A percentile compares a stretch with the other conserved stretches of the same genome.
These are phyloP conservation scores for Listrodromus nycthemerus DNA, from an alignment of 2,888 invertebrate genomes.

Conservation along the genomic window DNA sequence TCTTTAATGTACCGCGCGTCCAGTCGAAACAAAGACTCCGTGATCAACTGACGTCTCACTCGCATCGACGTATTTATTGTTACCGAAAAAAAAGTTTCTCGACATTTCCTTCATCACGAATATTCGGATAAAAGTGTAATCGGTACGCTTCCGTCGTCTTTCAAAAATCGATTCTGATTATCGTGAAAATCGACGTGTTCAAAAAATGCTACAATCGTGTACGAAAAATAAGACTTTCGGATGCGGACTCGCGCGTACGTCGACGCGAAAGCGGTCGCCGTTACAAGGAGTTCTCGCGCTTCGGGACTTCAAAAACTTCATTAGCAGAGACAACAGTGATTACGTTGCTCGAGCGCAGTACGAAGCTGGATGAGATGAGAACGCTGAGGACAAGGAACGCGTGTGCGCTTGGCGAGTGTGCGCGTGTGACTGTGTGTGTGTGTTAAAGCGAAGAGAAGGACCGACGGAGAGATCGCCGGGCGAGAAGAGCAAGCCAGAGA, in stretches of 20 bases:
- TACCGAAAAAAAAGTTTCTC: not conserved
- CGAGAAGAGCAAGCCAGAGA: conserved; percentile 62
- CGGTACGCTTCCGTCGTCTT: too few relatives aligned
- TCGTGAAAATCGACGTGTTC: too few relatives aligned
- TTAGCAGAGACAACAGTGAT: conserved; percentile 73
- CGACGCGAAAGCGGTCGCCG: not conserved
- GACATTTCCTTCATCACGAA: too few relatives aligned
- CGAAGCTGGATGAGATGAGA: conserved; percentile 41
- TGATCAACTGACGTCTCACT: not conserved
- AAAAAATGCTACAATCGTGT: too few relatives aligned
- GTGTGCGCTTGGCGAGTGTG: not conserved
- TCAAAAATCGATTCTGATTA: too few relatives aligned
- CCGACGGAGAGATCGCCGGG: conserved; percentile 46
- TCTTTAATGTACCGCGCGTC: not conserved
- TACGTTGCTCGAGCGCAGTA: conserved; percentile 56
- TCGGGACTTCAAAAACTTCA: conserved; percentile 72
- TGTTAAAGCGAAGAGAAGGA: conserved; percentile 38
- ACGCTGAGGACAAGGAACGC: conserved; percentile 24
- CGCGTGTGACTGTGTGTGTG: not conserved
- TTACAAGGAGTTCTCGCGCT: conserved; percentile 51
- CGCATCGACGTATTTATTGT: not conserved
- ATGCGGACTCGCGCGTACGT: not conserved
- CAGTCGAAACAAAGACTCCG: not conserved
- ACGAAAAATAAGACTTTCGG: too few relatives aligned
- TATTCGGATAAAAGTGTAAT: too few relatives aligned